A percentile compares a stretch with the other conserved stretches of the same genome.
Evolutionary conservation across 23 tunicate genomes (phyloP).

Genomic region (Corella eumyota): DNA sequence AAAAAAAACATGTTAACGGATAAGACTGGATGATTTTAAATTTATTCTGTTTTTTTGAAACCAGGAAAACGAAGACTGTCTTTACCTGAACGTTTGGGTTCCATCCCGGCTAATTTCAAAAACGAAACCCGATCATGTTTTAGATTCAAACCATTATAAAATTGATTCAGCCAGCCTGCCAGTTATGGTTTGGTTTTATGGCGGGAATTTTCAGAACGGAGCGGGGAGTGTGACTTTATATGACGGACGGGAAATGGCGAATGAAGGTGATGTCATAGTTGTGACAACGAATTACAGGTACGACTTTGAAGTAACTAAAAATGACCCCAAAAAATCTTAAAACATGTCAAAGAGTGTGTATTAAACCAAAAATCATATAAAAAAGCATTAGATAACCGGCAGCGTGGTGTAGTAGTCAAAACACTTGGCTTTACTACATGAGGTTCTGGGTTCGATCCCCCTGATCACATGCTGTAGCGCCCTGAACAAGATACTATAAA

Average conservation of each 20-base stretch:
- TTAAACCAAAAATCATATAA: too few species aligned
- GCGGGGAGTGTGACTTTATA: slow-evolving; percentile 59
- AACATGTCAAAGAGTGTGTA: too few species aligned
- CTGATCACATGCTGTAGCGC: too few species aligned
- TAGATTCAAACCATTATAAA: slow-evolving; percentile 30
- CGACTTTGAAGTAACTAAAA: too few species aligned
- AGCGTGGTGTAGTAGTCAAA: too few species aligned
- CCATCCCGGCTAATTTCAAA: slow-evolving; percentile 18
- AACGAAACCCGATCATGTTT: slow-evolving; percentile 6
- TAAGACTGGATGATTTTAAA: background rate
- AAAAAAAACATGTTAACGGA: too few species aligned
- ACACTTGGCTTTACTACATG: too few species aligned
- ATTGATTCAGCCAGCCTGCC: slow-evolving; percentile 26
- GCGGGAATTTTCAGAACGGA: slow-evolving; percentile 79
- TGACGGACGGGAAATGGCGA: slow-evolving; percentile 60
- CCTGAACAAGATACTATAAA: too few species aligned
- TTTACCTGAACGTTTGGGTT: slow-evolving; percentile 75
- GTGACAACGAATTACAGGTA: slow-evolving; percentile 80
- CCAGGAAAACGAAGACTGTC: slow-evolving; percentile 63
- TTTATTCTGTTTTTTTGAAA: background rate
- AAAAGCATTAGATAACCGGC: too few species aligned
- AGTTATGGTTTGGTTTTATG: slow-evolving; percentile 71
- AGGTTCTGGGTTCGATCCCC: too few species aligned
- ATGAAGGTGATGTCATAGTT: slow-evolving; percentile 66
- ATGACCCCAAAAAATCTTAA: too few species aligned